These are phyloP conservation scores for Datnioides undecimradiatus DNA, from an alignment of 2,113 vertebrate genomes.

Conservation along the genomic window DNA sequence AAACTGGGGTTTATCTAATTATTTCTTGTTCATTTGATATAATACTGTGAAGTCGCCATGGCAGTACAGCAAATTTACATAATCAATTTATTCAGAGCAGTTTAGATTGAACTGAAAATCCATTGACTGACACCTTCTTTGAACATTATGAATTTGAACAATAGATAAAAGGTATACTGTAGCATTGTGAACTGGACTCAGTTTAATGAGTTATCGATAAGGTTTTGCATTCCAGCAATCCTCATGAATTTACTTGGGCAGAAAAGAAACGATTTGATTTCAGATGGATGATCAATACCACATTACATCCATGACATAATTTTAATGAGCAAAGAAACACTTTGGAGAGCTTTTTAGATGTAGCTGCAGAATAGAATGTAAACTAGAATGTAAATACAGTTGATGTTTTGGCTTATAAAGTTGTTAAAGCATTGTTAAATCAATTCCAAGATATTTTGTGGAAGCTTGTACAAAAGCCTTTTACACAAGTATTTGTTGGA, in stretches of 20 bases:
- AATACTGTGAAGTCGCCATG: not conserved
- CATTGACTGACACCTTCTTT: not conserved
- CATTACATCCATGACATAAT: conserved; percentile 22
- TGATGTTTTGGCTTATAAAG: not conserved
- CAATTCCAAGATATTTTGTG: not conserved
- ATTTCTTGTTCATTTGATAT: conserved; percentile 10
- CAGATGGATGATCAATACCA: conserved; percentile 25
- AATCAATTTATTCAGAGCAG: conserved; percentile 11
- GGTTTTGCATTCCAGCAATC: conserved; percentile 4
- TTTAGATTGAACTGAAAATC: conserved; percentile 6
- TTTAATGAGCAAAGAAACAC: conserved; percentile 3
- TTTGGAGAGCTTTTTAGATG: not conserved
- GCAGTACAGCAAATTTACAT: not conserved
- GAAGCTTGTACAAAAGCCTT: not conserved
- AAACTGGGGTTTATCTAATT: not conserved
- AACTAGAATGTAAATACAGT: not conserved
- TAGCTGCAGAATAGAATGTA: not conserved
- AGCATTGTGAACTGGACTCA: conserved; percentile 20
- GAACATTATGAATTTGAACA: conserved; percentile 4
- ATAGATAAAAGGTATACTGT: not conserved
- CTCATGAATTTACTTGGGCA: conserved; percentile 8
- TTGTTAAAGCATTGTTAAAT: not conserved
- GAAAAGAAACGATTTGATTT: conserved; percentile 7
- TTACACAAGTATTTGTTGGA: not conserved
- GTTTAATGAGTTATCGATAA: conserved; percentile 34